A percentile compares a stretch with the other conserved stretches of the same genome.
These are phyloP conservation scores for Phoxinus dragarum DNA, from an alignment of 2,797 vertebrate species.

Conservation along the genomic window DNA sequence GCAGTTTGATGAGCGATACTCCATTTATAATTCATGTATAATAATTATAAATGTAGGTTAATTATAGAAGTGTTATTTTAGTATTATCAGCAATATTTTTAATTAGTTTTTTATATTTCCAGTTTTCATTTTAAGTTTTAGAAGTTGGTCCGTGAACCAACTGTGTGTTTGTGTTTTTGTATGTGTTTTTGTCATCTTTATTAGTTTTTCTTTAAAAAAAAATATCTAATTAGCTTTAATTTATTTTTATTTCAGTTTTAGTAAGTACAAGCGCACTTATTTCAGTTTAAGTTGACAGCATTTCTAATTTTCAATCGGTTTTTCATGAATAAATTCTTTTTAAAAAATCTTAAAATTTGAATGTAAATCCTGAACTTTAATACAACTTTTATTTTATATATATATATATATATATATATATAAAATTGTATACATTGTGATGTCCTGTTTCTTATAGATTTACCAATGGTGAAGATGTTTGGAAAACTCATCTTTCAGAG, in stretches of 20 bases:
- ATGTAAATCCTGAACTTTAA: no score
- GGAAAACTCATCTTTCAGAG: constrained; percentile 68
- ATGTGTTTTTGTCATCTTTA: no score
- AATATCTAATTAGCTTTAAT: neutral
- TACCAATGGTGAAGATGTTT: constrained; percentile 74
- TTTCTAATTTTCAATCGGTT: no score
- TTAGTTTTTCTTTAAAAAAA: no score
- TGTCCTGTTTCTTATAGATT: constrained; percentile 62
- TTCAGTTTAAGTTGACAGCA: no score
- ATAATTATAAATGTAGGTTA: neutral
- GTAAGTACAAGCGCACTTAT: no score
- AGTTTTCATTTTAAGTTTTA: neutral
- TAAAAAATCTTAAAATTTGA: no score
- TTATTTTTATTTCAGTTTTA: neutral
- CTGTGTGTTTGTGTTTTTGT: no score
- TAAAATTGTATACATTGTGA: neutral
- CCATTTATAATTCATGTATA: neutral
- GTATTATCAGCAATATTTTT: neutral
- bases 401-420: no score
- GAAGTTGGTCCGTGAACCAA: no score
- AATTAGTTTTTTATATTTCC: neutral
- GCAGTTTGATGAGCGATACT: neutral
- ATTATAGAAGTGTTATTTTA: neutral
- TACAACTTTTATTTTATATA: no score
- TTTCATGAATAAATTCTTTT: no score